Evolutionary conservation across 2,888 invertebrate genomes (phyloP), one percentile per base, ranked within the genome.

Genomic region (Lypha dubia): DNA sequence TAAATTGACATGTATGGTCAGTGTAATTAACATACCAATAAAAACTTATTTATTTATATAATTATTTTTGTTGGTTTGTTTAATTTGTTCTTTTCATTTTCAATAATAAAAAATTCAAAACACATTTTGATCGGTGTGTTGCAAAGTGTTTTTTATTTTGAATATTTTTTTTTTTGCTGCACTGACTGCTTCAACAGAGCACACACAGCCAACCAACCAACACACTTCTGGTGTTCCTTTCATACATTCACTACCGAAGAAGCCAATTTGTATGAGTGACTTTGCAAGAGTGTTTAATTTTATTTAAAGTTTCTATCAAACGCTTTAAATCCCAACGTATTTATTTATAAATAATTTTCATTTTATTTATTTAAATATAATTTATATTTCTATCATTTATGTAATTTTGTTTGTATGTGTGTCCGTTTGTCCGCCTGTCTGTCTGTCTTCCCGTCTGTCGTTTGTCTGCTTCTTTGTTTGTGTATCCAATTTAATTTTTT

Each of bases 1-100:
- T 35, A 53, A 71, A 76, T 83, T 83, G 83, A 68, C 79, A 83
- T 46, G 67, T 82, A 49, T 60, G 76, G 76, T 60, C 73, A 74
- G 44, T 68, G 74, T 79, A 75, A 84, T 76, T 84, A 79, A 51
- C 65, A 38, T 60, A 67, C 28, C 75, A 79, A 83, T 75, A 79
- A 75, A 58, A 68, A 22, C 17, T 58, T 73, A 20, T 44, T 71
- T 58, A 20, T 44, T 71, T 58, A 38, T 63, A n/a, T n/a, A n/a
- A n/a, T n/a, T n/a, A n/a, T 41, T 32, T 7, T 7, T 62, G 1
- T 20, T 53, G n/a, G n/a, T n/a, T n/a, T n/a, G n/a, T 41, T 20
- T n/a, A 56, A 56, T 32, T 53, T 77, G 49, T 62, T 51, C 51
- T 41, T 44, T 70, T 20, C 24, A 63, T 53, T 63, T 28, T 38